phyloP scores from a whole-genome alignment of 30 jellyfish, hydroid and myxozoan species.

The Morbakka virulenta region DNA sequence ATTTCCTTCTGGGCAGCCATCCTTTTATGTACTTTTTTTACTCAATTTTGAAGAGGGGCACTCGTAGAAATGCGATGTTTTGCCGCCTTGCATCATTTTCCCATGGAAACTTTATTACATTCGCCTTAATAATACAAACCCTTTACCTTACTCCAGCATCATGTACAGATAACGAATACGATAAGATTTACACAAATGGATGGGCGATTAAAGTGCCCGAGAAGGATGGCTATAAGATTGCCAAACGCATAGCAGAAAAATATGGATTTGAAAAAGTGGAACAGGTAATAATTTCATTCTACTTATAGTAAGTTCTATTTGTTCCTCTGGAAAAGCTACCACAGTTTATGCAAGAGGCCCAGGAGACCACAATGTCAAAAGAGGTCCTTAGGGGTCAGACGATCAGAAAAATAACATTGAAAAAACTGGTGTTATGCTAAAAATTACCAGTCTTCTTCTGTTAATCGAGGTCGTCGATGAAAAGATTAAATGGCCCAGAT shows the following conservation, averaged over 20 bases:
- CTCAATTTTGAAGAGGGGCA: slow-evolving; percentile 8
- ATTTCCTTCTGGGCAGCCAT: not conserved
- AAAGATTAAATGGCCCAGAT: not conserved
- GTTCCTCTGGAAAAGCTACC: not conserved
- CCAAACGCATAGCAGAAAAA: slow-evolving; percentile 84
- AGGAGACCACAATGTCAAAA: not conserved
- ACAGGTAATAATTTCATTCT: slow-evolving; percentile 52
- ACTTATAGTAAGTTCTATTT: not conserved
- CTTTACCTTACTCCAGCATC: not conserved
- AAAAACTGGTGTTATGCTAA: not conserved
- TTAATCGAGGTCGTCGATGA: not conserved
- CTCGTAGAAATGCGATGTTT: slow-evolving; percentile 89
- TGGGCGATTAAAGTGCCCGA: slow-evolving; percentile 96
- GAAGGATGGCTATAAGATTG: slow-evolving; percentile 69
- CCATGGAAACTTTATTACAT: slow-evolving; percentile 12
- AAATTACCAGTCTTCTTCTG: not conserved
- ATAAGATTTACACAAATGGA: slow-evolving; percentile 90
- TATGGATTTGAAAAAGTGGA: slow-evolving; percentile 93
- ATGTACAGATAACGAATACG: slow-evolving; percentile 33
- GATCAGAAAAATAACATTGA: not conserved
- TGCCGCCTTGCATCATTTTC: slow-evolving; percentile 65
- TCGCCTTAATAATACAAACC: not conserved
- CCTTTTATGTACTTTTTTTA: not conserved
- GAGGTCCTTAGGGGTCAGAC: not conserved
- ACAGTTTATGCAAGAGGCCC: not conserved